Base-by-base conservation (phyloP, 1,140 invertebrate genomes). In the Helicoverpa armigera region DNA sequence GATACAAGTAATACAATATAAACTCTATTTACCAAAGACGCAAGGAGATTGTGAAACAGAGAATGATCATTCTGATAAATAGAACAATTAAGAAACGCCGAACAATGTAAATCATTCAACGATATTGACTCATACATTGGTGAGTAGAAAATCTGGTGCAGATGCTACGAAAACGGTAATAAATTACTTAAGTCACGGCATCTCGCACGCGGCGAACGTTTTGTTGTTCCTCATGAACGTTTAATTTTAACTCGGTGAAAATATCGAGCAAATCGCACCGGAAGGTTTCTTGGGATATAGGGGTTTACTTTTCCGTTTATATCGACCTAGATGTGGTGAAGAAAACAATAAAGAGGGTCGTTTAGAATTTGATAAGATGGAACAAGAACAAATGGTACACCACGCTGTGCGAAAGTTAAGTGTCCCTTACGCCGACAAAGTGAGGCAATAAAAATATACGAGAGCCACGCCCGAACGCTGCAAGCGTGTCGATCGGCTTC, bases 371-470 rank as follows among this genome's bases (percentile, higher is more conserved):
- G 61, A 82, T 81, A 65, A 75, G 31, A 82, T 74, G 84, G 82
- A 86, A 85, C 79, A 72, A 85, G 79, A 83, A 81, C 69, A 85
- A 87, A 87, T 78, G 84, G 72, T 76, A 78, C 72, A 56, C 56
- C 79, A 88, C 80, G 83, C 82, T 87, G 88, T 83, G 87, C 80
- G 80, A 84, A 83, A 85, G 70, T 85, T 82, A 83, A 88, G 82
- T 78, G 82, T 87, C 77, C 80, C 75, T 85, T 83, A 83, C 70
- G 86, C 86, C 86, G 87, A 87, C 88, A 84, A 88, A 88, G 84
- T 87, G 81, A 79, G 85, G 83, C 84, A 91, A 90, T 93, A 92
- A 91, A 91, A 90, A 89, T 83, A 87, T 87, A 86, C 82, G 80
- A 86, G 85, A 80, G 69, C 86, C 85, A 85, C 88, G 83, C 85